Evolutionary conservation across 2,888 invertebrate genomes (phyloP), one percentile per base, ranked within the genome.

Genomic region (Ephialtes manifestator): DNA sequence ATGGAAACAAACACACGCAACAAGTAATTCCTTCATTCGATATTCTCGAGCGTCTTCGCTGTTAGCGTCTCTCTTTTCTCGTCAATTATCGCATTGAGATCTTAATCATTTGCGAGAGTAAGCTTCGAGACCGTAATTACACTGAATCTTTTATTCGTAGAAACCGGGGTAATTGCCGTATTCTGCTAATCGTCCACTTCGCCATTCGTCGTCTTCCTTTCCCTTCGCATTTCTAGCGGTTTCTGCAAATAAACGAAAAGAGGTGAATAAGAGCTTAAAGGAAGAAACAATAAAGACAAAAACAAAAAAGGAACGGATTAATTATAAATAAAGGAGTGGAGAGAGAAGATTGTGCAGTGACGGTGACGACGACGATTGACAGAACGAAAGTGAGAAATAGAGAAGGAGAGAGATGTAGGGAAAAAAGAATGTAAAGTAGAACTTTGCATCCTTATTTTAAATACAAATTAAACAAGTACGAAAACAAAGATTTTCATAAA

Each of bases 21-120:
- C 65, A 39, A 76, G 71, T 84, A 84, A 81, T 81, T 81, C 81
- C 81, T 84, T 76, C 81, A 81, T 84, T 84, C 84, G 84, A 81
- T 84, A 81, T 84, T 74, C 67, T 20, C 58, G 67, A 28, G 51
- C 70, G 58, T 67, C 39, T 65, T 39, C 67, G 58, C 31, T 51
- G 79, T 43, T 35, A 5, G 72, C 31, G 35, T 31, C 31, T 20
- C 35, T 46, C 15, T 18, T 51, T 20, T 55, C 80, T 80, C 80
- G 68, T 80, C 48, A 84, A 84, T 84, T 81, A 80, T 81, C 70
- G 76, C 83, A 84, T 76, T 55, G 83, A 84, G 83, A 84, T 84
- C 70, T 71, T 84, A 84, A 84, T 84, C 81, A 71, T 65, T 65
- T 71, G 83, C 80, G 43, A 67, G 70, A 63, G 51, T 51, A 51